A percentile compares a stretch with the other conserved stretches of the same genome.
Conservation (phyloP, 1,140 invertebrate species). For the Sitobion miscanthi region DNA sequence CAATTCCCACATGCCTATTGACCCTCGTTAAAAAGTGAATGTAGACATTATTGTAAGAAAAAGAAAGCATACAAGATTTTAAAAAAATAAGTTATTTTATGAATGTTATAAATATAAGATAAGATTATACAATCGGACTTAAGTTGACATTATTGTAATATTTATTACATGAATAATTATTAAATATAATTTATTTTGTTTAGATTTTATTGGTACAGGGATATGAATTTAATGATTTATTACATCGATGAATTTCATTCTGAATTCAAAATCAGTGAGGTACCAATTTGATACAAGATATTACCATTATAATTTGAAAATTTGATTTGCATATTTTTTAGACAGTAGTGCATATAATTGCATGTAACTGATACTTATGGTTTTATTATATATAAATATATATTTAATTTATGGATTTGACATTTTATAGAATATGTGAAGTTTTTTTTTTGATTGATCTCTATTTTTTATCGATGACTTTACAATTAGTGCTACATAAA, state of each 20-base stretch:
- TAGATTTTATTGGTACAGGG: neutral
- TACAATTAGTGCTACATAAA: no score
- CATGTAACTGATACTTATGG: no score
- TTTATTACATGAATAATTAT: neutral
- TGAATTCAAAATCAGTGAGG: neutral
- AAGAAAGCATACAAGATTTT: neutral
- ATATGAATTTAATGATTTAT: neutral
- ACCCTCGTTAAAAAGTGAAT: slow-evolving; percentile 20
- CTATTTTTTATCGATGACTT: neutral
- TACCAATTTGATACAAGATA: neutral
- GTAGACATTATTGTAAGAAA: neutral
- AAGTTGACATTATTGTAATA: neutral
- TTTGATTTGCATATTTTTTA: neutral
- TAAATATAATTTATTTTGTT: neutral
- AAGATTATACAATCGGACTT: neutral
- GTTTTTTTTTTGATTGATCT: neutral
- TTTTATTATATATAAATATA: neutral
- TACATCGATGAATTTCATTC: neutral
- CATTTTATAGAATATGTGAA: neutral
- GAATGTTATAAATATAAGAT: neutral
- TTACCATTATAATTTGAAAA: neutral
- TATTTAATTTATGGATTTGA: neutral
- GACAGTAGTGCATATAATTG: no score
- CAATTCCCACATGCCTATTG: slow-evolving; percentile 10
- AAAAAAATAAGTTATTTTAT: neutral